phyloP scores from a whole-genome alignment of 1,140 invertebrate genomes.

The Muscidifurax raptorellus region DNA sequence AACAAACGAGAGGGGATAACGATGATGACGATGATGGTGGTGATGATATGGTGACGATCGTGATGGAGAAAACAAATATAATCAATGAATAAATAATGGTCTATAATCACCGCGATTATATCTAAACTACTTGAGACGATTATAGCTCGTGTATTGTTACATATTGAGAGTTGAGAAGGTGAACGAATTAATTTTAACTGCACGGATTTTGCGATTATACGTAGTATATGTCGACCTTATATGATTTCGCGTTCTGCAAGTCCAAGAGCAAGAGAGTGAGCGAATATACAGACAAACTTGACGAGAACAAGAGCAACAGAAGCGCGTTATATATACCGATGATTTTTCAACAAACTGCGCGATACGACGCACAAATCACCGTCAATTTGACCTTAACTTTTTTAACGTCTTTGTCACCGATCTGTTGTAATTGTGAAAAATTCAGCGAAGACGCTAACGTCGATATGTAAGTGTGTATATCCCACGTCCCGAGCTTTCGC shows the following conservation, averaged over 20 bases:
- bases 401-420: constrained; percentile 25
- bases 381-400: constrained; percentile 42
- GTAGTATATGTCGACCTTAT: constrained; percentile 8
- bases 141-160: constrained; percentile 16
- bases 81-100: constrained; percentile 19
- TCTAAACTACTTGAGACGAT: constrained; percentile 31
- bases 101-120: constrained; percentile 4
- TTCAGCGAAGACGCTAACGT: not conserved
- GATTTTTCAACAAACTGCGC: constrained; percentile 35
- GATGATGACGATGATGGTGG: not conserved
- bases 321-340: constrained; percentile 29
- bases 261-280: not conserved
- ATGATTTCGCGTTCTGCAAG: constrained; percentile 4
- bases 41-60: not conserved
- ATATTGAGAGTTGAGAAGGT: not conserved
- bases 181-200: constrained; percentile 33
- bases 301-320: not conserved
- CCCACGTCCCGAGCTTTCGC: not conserved
- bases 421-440: constrained; percentile 17
- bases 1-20: not conserved
- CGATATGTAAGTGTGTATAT: constrained; percentile 8
- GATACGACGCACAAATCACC: constrained; percentile 44
- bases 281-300: not conserved
- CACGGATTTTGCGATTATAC: constrained; percentile 22
- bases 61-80: not conserved